These are phyloP conservation scores for Coptodon rendalli DNA, from an alignment of 2,113 vertebrate genomes.

Conservation along the genomic window DNA sequence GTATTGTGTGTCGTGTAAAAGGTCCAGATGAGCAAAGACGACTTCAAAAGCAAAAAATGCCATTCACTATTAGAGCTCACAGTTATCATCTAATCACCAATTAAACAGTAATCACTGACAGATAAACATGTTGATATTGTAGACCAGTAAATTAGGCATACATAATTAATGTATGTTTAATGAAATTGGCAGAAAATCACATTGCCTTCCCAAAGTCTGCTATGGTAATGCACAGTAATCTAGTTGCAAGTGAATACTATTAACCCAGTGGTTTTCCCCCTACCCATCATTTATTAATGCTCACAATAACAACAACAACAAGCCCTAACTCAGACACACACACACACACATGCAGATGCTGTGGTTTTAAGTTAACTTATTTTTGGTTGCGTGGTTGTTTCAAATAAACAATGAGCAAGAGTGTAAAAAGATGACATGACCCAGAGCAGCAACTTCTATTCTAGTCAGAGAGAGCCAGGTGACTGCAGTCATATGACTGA, in stretches of 20 bases:
- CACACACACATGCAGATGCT: background rate
- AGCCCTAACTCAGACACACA: background rate
- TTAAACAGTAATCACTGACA: slow-evolving; percentile 45
- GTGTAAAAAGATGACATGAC: background rate
- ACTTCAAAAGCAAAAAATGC: slow-evolving; percentile 5
- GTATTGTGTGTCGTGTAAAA: background rate
- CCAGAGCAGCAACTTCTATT: background rate
- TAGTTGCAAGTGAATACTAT: slow-evolving; percentile 20
- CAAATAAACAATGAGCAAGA: background rate
- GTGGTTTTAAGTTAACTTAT: background rate
- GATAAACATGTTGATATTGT: slow-evolving; percentile 56
- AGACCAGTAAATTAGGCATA: slow-evolving; percentile 49
- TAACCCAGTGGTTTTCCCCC: background rate
- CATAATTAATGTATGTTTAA: slow-evolving; percentile 57
- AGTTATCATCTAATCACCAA: slow-evolving; percentile 42
- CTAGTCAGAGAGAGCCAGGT: background rate
- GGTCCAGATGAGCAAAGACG: background rate
- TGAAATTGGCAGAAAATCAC: slow-evolving; percentile 40
- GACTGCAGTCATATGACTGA: background rate
- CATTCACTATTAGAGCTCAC: background rate
- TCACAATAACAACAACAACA: background rate
- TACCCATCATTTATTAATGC: background rate
- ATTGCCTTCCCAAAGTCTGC: slow-evolving; percentile 14
- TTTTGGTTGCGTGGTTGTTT: background rate
- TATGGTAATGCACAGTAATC: slow-evolving; percentile 34